Conservation (phyloP, 2,888 invertebrate species). For the Philereme transversata region DNA sequence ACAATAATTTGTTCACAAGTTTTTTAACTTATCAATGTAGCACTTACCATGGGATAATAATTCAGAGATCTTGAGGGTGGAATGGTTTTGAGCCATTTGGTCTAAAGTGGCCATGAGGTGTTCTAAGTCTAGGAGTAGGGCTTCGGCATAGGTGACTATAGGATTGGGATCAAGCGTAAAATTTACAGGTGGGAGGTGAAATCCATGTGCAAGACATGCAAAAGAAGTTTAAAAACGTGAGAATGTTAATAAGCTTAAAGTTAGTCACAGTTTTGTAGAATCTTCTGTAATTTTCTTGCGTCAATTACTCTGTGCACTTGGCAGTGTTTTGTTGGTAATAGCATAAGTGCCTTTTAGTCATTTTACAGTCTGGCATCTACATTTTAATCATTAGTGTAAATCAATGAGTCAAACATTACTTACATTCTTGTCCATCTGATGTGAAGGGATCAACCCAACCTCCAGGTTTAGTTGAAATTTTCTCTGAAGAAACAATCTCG, state of each 20-base stretch:
- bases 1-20: too few relatives aligned
- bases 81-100: slow-evolving; percentile 82
- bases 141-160: slow-evolving; percentile 82
- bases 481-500: slow-evolving; percentile 53
- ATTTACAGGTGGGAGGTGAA: slow-evolving; percentile 61
- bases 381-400: slow-evolving; percentile 5
- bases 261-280: slow-evolving; percentile 21
- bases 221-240: slow-evolving; percentile 64
- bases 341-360: slow-evolving; percentile 25
- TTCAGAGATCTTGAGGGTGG: slow-evolving; percentile 81
- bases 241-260: slow-evolving; percentile 32
- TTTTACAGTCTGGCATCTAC: slow-evolving; percentile 24
- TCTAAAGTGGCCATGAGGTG: slow-evolving; percentile 83
- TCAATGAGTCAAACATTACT: slow-evolving; percentile 45
- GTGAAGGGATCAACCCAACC: slow-evolving; percentile 74
- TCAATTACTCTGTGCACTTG: slow-evolving; percentile 33
- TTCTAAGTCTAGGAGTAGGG: slow-evolving; percentile 83
- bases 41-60: slow-evolving; percentile 80
- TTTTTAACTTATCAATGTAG: slow-evolving; percentile 1
- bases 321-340: slow-evolving; percentile 29
- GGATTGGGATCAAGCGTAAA: slow-evolving; percentile 68
- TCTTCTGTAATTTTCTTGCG: slow-evolving; percentile 14
- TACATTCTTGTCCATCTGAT: slow-evolving; percentile 78
- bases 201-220: slow-evolving; percentile 83
- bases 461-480: slow-evolving; percentile 48